Conservation (phyloP, 2,797 vertebrate species). For the Leucoraja ocellata region DNA sequence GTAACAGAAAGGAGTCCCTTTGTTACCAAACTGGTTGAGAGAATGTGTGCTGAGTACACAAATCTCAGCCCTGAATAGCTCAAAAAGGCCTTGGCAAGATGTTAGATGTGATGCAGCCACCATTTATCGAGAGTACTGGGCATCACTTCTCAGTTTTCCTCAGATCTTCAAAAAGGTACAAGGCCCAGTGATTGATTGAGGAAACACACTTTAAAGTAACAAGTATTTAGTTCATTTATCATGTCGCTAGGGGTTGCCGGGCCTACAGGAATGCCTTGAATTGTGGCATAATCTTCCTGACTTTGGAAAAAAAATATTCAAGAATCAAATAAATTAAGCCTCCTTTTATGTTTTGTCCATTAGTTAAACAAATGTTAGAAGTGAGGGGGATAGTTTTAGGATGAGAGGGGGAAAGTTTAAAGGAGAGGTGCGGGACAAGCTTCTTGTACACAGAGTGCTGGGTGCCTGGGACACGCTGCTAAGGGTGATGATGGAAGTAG, state of each 20-base stretch:
- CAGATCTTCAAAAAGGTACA: background rate
- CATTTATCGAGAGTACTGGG: background rate
- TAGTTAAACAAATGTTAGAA: background rate
- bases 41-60: constrained; percentile 15
- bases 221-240: background rate
- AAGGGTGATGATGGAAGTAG: too few species aligned
- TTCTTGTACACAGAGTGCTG: too few species aligned
- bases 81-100: background rate
- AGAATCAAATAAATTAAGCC: too few species aligned
- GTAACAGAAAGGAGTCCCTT: background rate
- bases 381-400: background rate
- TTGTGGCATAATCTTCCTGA: background rate
- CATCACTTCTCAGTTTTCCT: background rate
- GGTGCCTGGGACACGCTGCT: too few species aligned
- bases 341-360: background rate
- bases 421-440: too few species aligned
- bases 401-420: too few species aligned
- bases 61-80: background rate
- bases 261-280: background rate
- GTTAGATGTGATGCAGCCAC: background rate
- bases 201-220: background rate
- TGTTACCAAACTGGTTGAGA: background rate
- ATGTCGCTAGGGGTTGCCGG: background rate
- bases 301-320: background rate
- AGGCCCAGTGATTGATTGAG: background rate